Base-by-base conservation (phyloP, 2,888 invertebrate genomes). In the Copidosoma aretas region DNA sequence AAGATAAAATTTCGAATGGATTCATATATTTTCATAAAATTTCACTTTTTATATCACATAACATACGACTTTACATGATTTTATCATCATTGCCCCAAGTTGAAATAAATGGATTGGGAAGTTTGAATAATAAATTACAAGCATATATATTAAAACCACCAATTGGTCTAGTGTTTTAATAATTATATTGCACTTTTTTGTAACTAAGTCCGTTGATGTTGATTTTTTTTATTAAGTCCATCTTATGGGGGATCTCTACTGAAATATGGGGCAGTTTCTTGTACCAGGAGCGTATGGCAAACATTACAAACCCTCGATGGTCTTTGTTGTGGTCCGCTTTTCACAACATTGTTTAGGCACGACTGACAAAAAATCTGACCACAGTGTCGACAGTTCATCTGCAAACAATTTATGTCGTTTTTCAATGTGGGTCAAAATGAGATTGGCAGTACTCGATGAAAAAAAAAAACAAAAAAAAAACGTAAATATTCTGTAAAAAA, bases 251-350 rank as follows among this genome's bases (percentile, higher is more conserved):
- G 90, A 79, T 91, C 91, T 75, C 92, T 92, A 85, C 95, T 94
- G 87, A 95, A 96, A 86, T 95, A 96, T 58, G 95, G 96, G 78
- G 95, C 93, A 74, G 93, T 91, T 85, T 94, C 89, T 79, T 91
- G 92, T 84, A 92, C 95, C 82, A 99, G 91, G 80, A 99, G 89
- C 60, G 98, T 99, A 87, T 98, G 96, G 86, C 98, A 99, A 70
- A 98, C 95, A 84, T 93, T 91, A 87, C 99, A 99, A 74, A 99
- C 98, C 82, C 92, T 91, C 67, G 96, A 94, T 53, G 91, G 91
- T 76, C 91, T 87, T 76, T 90, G 89, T 77, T 93, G 91, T 73
- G 97, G 97, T 52, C 98, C 98, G 77, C 91, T 89, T 77, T 90
- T 87, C 76, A 99, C 96, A 56, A 87, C 86, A 84, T 93, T 92